Evolutionary conservation across 2,888 invertebrate genomes (phyloP), one percentile per base, ranked within the genome.

Genomic region (Marasmarcha lunaedactyla): DNA sequence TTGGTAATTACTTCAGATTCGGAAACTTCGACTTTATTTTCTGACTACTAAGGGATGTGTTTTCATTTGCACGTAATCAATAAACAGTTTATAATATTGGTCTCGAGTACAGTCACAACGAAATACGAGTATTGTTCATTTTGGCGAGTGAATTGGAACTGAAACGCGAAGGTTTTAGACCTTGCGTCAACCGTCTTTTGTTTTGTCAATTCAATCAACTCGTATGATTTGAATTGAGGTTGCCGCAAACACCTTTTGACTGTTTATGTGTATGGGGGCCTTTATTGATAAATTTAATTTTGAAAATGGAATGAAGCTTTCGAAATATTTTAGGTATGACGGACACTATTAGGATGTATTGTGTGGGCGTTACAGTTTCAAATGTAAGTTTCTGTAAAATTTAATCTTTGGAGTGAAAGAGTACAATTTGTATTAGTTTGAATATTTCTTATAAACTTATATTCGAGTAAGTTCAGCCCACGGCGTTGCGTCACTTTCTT

Each of bases 101-200:
- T 50, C 46, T 49, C 44, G 54, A 58, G 63, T 61, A 67, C 63
- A 58, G 59, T 54, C 25, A 30, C 26, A 20, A 57, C 61, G 57
- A 72, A 71, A 72, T 71, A 67, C 66, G 64, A 68, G 66, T 66
- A 73, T 72, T 74, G 74, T 72, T 69, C 65, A 65, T 61, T 70
- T 56, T 30, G 51, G 63, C 65, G 67, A 71, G 68, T 66, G 71
- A 70, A 74, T 73, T 73, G 70, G 63, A 63, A 59, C 57, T 57
- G 60, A 67, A 71, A 59, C 56, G 61, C 55, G 61, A 61, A 55
- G 54, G 43, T 15, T 35, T 7, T 30, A 30, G 30, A 30, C 11
- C n/a, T 30, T n/a, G 30, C 9, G 30, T 30, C 30, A 11, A 11
- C 30, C 30, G 10, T 30, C 30, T 30, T 30, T 30, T 30, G 30